phyloP scores from a whole-genome alignment of 1,140 invertebrate species.

The Drosophila ironensis region DNA sequence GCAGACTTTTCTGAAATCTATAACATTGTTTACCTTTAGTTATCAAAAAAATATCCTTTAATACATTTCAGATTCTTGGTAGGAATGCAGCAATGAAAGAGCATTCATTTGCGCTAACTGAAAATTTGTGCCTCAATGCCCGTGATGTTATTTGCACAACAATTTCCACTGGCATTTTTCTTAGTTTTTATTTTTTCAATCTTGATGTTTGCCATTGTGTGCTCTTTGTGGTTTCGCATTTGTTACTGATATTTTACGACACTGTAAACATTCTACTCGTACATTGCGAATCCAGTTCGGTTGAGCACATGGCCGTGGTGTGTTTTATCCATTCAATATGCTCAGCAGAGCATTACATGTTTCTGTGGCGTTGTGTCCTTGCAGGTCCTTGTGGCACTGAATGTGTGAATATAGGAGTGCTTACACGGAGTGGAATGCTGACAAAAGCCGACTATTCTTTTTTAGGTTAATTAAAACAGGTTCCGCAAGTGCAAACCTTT shows the following conservation, averaged over 20 bases:
- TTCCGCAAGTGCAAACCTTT: background rate
- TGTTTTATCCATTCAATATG: constrained; percentile 51
- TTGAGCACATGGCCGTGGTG: constrained; percentile 9
- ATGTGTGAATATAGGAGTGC: constrained; percentile 14
- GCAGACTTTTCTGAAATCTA: no score
- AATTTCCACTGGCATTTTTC: constrained; percentile 26
- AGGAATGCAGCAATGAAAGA: no score
- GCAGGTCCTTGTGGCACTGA: constrained; percentile 20
- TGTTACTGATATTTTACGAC: constrained; percentile 77
- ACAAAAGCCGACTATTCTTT: constrained; percentile 15
- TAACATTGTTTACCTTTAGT: no score
- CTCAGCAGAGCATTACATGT: constrained; percentile 51
- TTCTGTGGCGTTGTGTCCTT: constrained; percentile 46
- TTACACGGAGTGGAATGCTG: constrained; percentile 27
- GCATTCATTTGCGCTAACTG: no score
- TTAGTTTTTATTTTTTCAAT: constrained; percentile 12
- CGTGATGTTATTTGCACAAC: constrained; percentile 44
- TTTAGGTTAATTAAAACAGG: constrained; percentile 40
- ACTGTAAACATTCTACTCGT: constrained; percentile 77
- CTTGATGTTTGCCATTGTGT: constrained; percentile 12
- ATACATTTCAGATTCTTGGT: no score
- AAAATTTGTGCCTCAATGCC: no score
- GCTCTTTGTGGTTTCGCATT: constrained; percentile 44
- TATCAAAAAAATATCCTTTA: no score
- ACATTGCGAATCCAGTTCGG: constrained; percentile 44